Percentiles rank a stretch among this genome's conserved stretches.
These are phyloP conservation scores for Deroplatys truncata DNA, from an alignment of 2,888 invertebrate species.

Conservation along the genomic window DNA sequence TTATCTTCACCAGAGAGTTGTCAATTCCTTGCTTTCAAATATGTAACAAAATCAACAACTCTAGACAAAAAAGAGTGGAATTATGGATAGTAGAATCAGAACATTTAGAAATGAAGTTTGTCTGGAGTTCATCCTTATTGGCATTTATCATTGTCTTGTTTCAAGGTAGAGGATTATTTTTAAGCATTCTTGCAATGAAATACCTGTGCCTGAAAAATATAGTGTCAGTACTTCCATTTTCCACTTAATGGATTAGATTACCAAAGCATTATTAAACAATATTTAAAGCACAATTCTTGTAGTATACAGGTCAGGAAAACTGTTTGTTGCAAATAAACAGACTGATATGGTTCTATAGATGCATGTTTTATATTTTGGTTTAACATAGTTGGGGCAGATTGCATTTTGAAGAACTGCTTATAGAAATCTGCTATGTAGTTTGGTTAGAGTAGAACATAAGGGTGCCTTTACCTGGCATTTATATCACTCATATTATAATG, in stretches of 20 bases:
- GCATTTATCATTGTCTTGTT: no score
- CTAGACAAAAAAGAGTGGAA: no score
- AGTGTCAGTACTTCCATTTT: not conserved
- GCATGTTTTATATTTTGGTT: not conserved
- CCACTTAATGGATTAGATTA: not conserved
- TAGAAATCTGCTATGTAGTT: not conserved
- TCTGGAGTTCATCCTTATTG: no score
- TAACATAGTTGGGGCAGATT: not conserved
- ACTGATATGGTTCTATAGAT: not conserved
- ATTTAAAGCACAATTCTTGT: not conserved
- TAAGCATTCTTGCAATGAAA: not conserved
- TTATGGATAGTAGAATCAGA: no score
- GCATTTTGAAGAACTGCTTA: not conserved
- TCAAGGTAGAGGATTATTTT: no score
- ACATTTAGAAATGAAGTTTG: no score
- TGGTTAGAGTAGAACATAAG: not conserved
- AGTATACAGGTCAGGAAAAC: not conserved
- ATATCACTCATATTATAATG: not conserved
- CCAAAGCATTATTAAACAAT: not conserved
- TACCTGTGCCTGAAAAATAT: not conserved
- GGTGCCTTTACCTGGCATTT: not conserved
- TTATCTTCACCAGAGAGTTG: no score
- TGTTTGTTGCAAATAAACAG: not conserved
- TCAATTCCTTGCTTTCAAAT: no score
- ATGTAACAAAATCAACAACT: no score